Percentiles rank a stretch among this genome's conserved stretches.
phyloP scores from a whole-genome alignment of 2,113 vertebrate species.

The Percina caprodes region DNA sequence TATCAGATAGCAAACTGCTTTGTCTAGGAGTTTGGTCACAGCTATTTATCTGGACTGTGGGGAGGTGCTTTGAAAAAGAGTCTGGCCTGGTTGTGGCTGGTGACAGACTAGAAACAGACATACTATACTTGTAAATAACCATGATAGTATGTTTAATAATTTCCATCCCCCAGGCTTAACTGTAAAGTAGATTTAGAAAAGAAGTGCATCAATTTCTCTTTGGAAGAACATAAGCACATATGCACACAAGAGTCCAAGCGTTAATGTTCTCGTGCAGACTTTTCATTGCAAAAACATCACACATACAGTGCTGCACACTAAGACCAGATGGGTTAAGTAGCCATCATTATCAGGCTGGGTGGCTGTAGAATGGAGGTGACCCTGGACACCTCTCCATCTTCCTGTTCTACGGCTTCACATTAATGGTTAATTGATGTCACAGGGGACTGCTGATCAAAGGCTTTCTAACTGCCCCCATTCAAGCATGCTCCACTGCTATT shows the following conservation, averaged over 20 bases:
- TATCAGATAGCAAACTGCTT: slow-evolving; percentile 3
- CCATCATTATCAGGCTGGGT: slow-evolving; percentile 50
- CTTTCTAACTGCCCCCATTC: slow-evolving; percentile 62
- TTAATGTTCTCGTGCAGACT: slow-evolving; percentile 29
- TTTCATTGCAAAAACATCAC: slow-evolving; percentile 26
- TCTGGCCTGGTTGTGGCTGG: neutral
- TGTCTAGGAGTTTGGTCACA: slow-evolving; percentile 14
- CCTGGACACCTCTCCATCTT: slow-evolving; percentile 67
- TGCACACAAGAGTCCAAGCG: slow-evolving; percentile 1
- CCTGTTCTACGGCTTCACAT: slow-evolving; percentile 63
- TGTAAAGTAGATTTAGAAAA: slow-evolving; percentile 11
- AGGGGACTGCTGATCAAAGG: slow-evolving; percentile 78
- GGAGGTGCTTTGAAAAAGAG: neutral
- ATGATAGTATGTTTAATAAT: neutral
- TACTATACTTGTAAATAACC: slow-evolving; percentile 5
- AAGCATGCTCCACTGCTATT: slow-evolving; percentile 68
- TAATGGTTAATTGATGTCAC: slow-evolving; percentile 83
- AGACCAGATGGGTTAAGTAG: slow-evolving; percentile 61
- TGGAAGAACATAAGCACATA: neutral
- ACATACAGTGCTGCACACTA: slow-evolving; percentile 16
- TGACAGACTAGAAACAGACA: neutral
- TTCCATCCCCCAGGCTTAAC: slow-evolving; percentile 1
- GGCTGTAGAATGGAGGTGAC: slow-evolving; percentile 68
- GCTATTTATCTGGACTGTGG: neutral
- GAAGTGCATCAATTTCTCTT: slow-evolving; percentile 9